phyloP scores from a whole-genome alignment of 2,113 vertebrate species.

The Sardina pilchardus region DNA sequence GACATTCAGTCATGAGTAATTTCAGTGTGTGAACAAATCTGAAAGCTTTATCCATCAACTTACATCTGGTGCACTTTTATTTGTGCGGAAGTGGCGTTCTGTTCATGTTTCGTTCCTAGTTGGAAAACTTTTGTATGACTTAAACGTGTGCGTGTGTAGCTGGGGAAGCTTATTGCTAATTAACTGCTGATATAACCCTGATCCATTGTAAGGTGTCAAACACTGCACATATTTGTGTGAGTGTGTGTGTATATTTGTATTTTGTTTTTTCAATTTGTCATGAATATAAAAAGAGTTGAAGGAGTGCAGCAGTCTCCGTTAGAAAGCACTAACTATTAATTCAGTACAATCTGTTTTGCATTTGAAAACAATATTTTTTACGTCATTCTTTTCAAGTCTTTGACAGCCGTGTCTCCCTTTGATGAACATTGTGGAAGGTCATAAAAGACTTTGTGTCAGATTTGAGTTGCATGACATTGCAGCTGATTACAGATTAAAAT shows the following conservation, averaged over 20 bases:
- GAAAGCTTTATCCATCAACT: not conserved
- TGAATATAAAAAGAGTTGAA: not conserved
- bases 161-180: not conserved
- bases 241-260: not conserved
- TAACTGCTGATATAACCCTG: too few relatives aligned
- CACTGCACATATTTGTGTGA: not conserved
- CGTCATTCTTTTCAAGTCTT: not conserved
- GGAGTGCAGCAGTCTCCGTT: not conserved
- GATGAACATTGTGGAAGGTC: not conserved
- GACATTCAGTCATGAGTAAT: not conserved
- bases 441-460: not conserved
- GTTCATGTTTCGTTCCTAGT: not conserved
- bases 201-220: not conserved
- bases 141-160: not conserved
- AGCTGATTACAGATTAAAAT: not conserved
- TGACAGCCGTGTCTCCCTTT: not conserved
- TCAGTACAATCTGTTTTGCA: not conserved
- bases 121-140: not conserved
- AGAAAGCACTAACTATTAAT: not conserved
- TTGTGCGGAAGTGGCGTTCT: not conserved
- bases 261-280: not conserved
- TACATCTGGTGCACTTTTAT: not conserved
- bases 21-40: not conserved
- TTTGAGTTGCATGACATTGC: not conserved
- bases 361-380: not conserved